A percentile compares a stretch with the other conserved stretches of the same genome.
phyloP scores from a whole-genome alignment of 2,113 vertebrate species.

The Polypterus bichir region DNA sequence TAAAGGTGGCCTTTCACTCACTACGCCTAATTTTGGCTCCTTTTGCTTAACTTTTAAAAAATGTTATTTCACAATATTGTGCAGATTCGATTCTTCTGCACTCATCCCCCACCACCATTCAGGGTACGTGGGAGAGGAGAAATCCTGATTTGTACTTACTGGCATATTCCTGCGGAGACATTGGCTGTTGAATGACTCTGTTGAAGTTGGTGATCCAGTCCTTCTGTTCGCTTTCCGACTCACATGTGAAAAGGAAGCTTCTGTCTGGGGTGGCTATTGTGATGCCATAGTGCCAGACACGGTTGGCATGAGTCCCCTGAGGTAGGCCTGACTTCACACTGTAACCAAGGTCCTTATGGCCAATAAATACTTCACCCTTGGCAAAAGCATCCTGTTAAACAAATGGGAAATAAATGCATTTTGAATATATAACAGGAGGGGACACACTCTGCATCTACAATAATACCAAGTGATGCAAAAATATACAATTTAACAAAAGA shows the following conservation, averaged over 20 bases:
- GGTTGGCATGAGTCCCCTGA: slow-evolving; percentile 46
- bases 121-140: no score
- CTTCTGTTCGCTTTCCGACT: slow-evolving; percentile 62
- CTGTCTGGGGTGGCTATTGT: slow-evolving; percentile 73
- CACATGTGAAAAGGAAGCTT: slow-evolving; percentile 72
- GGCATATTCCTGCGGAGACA: slow-evolving; percentile 78
- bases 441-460: no score
- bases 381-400: slow-evolving; percentile 69
- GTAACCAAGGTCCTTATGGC: slow-evolving; percentile 63
- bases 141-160: slow-evolving; percentile 37
- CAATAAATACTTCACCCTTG: slow-evolving; percentile 77
- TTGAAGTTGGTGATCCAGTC: slow-evolving; percentile 68
- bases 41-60: no score
- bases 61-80: no score
- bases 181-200: slow-evolving; percentile 45
- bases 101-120: no score
- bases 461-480: no score
- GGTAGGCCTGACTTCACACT: slow-evolving; percentile 44
- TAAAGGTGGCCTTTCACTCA: no score
- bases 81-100: no score
- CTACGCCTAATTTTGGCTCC: no score
- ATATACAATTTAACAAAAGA: no score
- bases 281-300: slow-evolving; percentile 64
- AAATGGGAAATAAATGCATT: slow-evolving; percentile 6
- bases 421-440: no score